Conservation (phyloP, 2,797 vertebrate genomes). For the Aphelocoma californica region DNA sequence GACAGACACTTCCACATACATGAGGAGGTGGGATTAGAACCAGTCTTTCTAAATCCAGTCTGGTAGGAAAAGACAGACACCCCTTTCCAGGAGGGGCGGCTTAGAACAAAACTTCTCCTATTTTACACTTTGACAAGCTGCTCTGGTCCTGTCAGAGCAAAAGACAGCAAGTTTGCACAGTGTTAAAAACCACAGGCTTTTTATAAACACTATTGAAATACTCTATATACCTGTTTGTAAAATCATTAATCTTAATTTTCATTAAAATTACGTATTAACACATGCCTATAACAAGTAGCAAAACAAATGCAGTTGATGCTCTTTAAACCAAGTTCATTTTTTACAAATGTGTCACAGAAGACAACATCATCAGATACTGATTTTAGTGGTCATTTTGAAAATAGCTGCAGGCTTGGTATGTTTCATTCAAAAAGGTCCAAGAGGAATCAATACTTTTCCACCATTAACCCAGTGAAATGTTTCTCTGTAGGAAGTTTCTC, state of each 20-base stretch:
- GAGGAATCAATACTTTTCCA: not conserved
- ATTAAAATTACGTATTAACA: not conserved
- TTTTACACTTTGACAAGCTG: not conserved
- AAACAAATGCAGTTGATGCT: not conserved
- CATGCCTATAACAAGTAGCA: not conserved
- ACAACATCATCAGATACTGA: not conserved
- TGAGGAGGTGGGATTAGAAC: not conserved
- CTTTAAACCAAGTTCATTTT: not conserved
- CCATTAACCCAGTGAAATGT: not conserved
- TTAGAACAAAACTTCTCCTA: not conserved
- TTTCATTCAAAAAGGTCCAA: not conserved
- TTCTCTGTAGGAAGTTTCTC: not conserved
- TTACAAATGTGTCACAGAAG: not conserved
- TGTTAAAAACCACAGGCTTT: not conserved
- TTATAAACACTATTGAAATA: not conserved
- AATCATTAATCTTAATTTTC: not conserved
- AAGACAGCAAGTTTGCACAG: not conserved
- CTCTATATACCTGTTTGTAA: not conserved
- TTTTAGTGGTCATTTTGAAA: not conserved
- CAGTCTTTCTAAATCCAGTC: not conserved
- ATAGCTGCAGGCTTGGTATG: not conserved
- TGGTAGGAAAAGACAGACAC: not conserved
- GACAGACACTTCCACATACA: accelerated
- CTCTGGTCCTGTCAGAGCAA: not conserved
- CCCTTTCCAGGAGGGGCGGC: not conserved